Conservation (phyloP, 2,888 invertebrate genomes). For the Euproctis similis region DNA sequence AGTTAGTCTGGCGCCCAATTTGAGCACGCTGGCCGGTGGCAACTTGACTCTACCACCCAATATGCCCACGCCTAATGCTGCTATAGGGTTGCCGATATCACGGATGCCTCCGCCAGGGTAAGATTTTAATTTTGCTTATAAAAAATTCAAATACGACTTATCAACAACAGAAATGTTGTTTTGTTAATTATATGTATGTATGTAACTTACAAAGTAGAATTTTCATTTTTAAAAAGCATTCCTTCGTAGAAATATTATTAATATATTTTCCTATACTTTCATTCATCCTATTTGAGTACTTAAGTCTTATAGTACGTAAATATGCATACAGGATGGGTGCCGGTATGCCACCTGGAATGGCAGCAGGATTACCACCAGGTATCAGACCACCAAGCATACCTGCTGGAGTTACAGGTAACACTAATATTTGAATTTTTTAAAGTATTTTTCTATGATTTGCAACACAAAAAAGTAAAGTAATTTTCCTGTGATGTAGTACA, state of each 20-base stretch:
- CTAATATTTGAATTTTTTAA: no score
- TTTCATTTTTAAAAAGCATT: no score
- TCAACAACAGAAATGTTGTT: no score
- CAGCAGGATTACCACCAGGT: constrained; percentile 42
- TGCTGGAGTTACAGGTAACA: constrained; percentile 45
- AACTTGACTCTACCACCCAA: constrained; percentile 4
- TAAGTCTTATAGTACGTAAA: not conserved
- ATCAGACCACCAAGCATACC: constrained; percentile 49
- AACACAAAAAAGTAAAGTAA: no score
- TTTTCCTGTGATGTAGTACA: no score
- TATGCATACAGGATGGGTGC: constrained; percentile 35
- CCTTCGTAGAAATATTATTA: not conserved
- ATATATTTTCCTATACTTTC: not conserved
- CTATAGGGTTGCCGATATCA: constrained; percentile 29
- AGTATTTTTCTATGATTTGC: no score
- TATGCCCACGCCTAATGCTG: constrained; percentile 4
- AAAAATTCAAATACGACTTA: no score
- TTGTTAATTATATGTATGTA: no score
- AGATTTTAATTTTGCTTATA: no score
- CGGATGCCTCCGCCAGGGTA: constrained; percentile 56
- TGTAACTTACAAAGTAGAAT: no score
- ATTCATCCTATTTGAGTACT: not conserved
- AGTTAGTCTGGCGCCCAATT: constrained; percentile 11
- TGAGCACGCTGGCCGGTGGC: constrained; percentile 3
- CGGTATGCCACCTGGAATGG: constrained; percentile 44